Conservation (phyloP, 2,888 invertebrate species). For the Drosophila mulleri region DNA sequence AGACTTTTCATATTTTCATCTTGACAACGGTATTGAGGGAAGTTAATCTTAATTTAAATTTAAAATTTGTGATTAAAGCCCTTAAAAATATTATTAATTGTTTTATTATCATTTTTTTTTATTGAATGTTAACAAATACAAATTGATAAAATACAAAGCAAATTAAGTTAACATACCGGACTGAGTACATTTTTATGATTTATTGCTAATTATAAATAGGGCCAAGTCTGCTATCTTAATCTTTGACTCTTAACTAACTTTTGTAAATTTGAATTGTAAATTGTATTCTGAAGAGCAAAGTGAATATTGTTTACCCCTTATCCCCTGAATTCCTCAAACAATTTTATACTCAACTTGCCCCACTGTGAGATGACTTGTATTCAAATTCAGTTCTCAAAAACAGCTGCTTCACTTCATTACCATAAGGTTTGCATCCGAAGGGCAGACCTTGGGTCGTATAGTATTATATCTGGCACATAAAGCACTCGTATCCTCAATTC, state of each 20-base stretch:
- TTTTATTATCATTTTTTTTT: too few species aligned
- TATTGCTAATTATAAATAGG: too few species aligned
- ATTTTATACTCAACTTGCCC: slow-evolving; percentile 13
- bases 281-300: neutral
- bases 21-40: neutral
- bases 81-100: neutral
- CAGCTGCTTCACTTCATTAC: slow-evolving; percentile 80
- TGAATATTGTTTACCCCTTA: neutral
- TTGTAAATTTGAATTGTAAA: too few species aligned
- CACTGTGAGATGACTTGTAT: slow-evolving; percentile 55
- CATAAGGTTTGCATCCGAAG: slow-evolving; percentile 72
- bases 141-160: too few species aligned
- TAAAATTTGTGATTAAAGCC: neutral
- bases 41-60: neutral
- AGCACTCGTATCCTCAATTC: slow-evolving; percentile 40
- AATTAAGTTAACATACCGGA: too few species aligned
- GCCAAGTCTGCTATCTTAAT: too few species aligned
- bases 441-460: slow-evolving; percentile 47
- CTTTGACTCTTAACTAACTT: too few species aligned
- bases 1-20: neutral
- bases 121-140: too few species aligned
- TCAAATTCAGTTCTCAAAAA: slow-evolving; percentile 69
- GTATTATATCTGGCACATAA: slow-evolving; percentile 13
- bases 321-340: neutral
- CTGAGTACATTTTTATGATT: too few species aligned